A percentile compares a stretch with the other conserved stretches of the same genome.
Conservation (phyloP, 2,797 vertebrate species). For the Dipus sagitta region DNA sequence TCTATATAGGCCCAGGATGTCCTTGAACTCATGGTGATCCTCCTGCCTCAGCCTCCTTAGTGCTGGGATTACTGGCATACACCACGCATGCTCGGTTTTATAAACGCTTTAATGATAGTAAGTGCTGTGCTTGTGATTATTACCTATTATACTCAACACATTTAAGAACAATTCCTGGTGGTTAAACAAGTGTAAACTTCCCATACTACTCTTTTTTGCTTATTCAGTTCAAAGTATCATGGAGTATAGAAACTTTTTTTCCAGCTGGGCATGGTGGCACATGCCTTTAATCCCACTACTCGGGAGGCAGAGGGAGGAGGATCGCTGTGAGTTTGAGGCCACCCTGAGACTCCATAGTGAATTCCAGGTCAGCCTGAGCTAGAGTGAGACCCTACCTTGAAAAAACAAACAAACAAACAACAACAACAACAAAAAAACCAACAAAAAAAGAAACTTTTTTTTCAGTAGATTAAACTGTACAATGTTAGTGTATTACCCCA, state of each 20-base stretch:
- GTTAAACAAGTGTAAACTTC: neutral
- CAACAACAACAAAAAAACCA: no score
- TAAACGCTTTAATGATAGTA: slow-evolving; percentile 58
- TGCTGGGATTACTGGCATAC: no score
- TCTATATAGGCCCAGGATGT: neutral
- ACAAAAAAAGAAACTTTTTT: neutral
- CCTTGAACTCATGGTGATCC: neutral
- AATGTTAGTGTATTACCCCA: neutral
- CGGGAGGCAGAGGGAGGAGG: no score
- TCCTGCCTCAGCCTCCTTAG: neutral
- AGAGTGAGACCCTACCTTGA: no score
- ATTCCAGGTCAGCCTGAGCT: no score
- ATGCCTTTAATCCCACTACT: no score
- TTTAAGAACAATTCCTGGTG: neutral
- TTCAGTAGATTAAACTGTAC: neutral
- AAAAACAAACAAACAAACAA: no score
- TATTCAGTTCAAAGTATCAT: neutral
- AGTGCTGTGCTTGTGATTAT: slow-evolving; percentile 26
- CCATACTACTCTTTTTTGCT: neutral
- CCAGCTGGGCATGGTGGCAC: neutral
- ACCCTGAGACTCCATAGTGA: no score
- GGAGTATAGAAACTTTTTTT: slow-evolving; percentile 31
- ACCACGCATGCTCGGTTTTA: no score
- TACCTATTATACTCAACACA: neutral
- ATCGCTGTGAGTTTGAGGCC: no score